phyloP scores from a whole-genome alignment of 2,888 invertebrate genomes.

The Torymus auratus region DNA sequence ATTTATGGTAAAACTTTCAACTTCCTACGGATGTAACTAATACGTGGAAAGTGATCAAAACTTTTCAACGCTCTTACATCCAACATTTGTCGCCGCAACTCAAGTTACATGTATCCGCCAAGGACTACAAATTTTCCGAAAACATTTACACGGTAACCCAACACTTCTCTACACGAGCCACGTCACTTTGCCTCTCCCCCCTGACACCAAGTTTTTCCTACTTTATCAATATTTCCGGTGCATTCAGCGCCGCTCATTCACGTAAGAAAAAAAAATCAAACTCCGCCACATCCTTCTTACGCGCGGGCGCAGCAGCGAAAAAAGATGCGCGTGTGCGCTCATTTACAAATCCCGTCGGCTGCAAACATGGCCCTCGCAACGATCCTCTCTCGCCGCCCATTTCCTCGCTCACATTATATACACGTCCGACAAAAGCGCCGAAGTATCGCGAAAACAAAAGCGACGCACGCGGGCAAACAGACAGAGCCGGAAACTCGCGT shows the following conservation, averaged over 20 bases:
- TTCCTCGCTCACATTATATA: constrained; percentile 26
- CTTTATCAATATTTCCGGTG: constrained; percentile 25
- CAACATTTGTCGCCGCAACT: no score
- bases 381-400: constrained; percentile 45
- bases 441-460: neutral
- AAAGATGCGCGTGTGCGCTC: neutral
- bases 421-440: neutral
- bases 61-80: no score
- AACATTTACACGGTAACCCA: neutral
- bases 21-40: no score
- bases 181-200: neutral
- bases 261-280: neutral
- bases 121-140: neutral
- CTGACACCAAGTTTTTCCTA: neutral
- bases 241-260: constrained; percentile 5
- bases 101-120: no score
- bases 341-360: constrained; percentile 26
- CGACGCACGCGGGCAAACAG: neutral
- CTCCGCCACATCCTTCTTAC: neutral
- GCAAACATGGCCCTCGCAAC: constrained; percentile 7
- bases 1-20: no score
- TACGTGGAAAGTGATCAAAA: no score
- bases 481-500: constrained; percentile 42
- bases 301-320: neutral
- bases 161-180: no score